phyloP scores from a whole-genome alignment of 2,113 vertebrate species.

The Lontra canadensis region DNA sequence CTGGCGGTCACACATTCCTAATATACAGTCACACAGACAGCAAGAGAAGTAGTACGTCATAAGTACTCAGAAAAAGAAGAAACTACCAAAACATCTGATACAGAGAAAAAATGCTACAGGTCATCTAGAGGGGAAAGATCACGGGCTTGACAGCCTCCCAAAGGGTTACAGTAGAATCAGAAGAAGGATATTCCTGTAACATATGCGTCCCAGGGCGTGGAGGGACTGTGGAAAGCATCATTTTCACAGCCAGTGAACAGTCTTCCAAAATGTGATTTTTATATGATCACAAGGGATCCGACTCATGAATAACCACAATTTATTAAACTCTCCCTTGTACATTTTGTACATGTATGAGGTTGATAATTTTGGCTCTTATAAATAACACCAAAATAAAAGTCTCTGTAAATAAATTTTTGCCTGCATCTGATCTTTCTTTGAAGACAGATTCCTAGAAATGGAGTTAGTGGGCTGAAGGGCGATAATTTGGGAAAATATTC shows the following conservation, averaged over 20 bases:
- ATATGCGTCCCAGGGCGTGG: neutral
- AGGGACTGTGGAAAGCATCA: neutral
- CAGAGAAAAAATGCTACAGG: accelerated
- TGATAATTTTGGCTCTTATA: neutral
- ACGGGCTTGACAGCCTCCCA: neutral
- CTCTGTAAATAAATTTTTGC: neutral
- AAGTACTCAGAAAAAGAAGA: neutral
- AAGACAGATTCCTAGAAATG: slow-evolving; percentile 16
- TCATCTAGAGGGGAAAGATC: neutral
- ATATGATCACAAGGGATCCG: neutral
- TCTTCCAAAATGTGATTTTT: neutral
- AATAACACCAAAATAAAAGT: neutral
- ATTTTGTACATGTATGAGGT: neutral
- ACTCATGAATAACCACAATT: neutral
- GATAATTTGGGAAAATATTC: neutral
- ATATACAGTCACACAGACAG: no score
- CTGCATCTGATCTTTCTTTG: neutral
- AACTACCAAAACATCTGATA: neutral
- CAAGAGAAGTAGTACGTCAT: neutral
- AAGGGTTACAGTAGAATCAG: neutral
- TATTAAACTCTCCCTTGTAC: neutral
- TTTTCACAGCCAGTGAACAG: neutral
- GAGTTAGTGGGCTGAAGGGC: neutral
- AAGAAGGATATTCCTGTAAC: neutral
- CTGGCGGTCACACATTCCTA: neutral